Conservation (phyloP, 2,888 invertebrate species). For the Odontomyia ornata region DNA sequence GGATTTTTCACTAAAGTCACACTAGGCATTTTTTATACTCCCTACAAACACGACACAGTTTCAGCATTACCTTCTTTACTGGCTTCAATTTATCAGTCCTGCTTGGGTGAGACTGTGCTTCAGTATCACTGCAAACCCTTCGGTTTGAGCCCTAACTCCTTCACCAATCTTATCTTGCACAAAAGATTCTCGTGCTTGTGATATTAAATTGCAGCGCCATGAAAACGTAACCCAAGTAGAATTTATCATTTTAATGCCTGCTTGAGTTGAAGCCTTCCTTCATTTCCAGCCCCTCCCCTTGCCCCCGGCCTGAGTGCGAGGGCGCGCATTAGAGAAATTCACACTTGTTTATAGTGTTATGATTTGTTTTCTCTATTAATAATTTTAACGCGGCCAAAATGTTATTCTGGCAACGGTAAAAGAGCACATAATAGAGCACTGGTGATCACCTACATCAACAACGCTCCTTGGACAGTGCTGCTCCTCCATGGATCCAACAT, state of each 20-base stretch:
- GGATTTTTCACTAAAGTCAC: too few species aligned
- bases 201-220: constrained; percentile 35
- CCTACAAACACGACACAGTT: background rate
- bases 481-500: background rate
- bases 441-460: background rate
- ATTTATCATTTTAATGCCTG: constrained; percentile 33
- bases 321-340: constrained; percentile 57
- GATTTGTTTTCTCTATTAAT: constrained; percentile 55
- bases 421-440: background rate
- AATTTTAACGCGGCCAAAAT: constrained; percentile 53
- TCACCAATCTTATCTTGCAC: background rate
- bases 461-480: background rate
- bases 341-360: constrained; percentile 56
- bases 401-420: background rate
- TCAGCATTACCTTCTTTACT: background rate
- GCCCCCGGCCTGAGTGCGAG: background rate
- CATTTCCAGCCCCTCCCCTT: background rate
- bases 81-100: constrained; percentile 9
- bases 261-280: background rate
- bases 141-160: background rate
- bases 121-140: background rate
- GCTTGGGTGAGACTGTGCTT: background rate
- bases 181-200: constrained; percentile 31
- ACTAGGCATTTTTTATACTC: background rate
- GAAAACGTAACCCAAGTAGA: background rate